phyloP scores from a whole-genome alignment of 2,888 invertebrate genomes.

The Pristionchus fissidentatus region DNA sequence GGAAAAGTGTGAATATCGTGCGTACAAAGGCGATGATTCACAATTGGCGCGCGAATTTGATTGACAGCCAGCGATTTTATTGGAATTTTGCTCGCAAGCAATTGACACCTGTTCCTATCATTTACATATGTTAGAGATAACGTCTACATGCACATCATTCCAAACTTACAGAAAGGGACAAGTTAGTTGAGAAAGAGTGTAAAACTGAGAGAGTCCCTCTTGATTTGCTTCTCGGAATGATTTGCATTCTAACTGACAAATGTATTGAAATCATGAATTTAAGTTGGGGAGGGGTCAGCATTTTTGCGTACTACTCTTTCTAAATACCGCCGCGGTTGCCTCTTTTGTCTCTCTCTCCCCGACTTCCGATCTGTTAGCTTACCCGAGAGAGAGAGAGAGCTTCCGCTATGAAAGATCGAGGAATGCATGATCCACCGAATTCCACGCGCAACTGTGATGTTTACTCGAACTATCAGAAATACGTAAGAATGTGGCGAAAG shows the following conservation, averaged over 20 bases:
- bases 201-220: too few species aligned
- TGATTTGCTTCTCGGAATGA: too few species aligned
- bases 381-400: neutral
- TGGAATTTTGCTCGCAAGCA: too few species aligned
- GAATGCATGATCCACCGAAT: constrained; percentile 37
- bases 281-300: too few species aligned
- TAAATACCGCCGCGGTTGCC: constrained; percentile 15
- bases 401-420: too few species aligned
- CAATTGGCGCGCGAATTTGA: constrained; percentile 30
- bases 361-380: constrained; percentile 19
- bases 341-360: constrained; percentile 1
- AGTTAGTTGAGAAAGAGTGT: too few species aligned
- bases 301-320: constrained; percentile 14
- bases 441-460: neutral
- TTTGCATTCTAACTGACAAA: too few species aligned
- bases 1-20: neutral
- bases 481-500: neutral
- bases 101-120: constrained; percentile 39
- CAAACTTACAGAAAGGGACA: too few species aligned
- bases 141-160: too few species aligned
- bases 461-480: constrained; percentile 36
- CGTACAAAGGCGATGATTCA: neutral
- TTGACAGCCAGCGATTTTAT: constrained; percentile 31
- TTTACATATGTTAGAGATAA: too few species aligned
- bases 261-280: too few species aligned